Conservation (phyloP, 2,888 invertebrate genomes). For the Andrena camellia region DNA sequence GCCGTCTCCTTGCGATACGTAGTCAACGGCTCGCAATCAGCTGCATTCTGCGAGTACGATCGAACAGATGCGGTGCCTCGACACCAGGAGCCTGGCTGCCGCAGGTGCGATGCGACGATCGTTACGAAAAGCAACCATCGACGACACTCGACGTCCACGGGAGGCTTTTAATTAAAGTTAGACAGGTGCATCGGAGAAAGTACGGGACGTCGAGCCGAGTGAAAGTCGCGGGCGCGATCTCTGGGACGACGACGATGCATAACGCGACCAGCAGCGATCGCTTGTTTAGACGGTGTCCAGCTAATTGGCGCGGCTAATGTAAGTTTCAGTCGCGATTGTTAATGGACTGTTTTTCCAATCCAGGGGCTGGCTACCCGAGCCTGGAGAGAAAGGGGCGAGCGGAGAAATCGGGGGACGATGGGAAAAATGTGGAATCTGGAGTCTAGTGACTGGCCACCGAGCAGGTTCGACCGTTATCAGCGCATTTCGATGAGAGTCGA, state of each 20-base stretch:
- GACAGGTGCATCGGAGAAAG: conserved; percentile 61
- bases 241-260: conserved; percentile 16
- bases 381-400: conserved; percentile 2
- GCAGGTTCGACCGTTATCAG: conserved; percentile 64
- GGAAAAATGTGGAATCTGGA: conserved; percentile 42
- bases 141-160: not conserved
- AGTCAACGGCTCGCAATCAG: too few relatives aligned
- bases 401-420: conserved; percentile 54
- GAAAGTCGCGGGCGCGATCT: conserved; percentile 39
- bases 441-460: not conserved
- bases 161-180: conserved; percentile 47
- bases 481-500: conserved; percentile 43
- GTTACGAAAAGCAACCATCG: conserved; percentile 42
- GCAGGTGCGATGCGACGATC: conserved; percentile 37
- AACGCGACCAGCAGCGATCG: conserved; percentile 15
- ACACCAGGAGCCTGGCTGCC: not conserved
- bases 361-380: not conserved
- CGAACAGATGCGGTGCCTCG: too few relatives aligned
- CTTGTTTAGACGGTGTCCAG: conserved; percentile 28
- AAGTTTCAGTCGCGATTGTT: not conserved
- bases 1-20: not conserved
- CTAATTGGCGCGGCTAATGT: conserved; percentile 29
- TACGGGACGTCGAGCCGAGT: conserved; percentile 32
- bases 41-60: too few relatives aligned
- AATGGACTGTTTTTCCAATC: not conserved